Conservation (phyloP, 2,113 vertebrate genomes). For the Steatornis caripensis region DNA sequence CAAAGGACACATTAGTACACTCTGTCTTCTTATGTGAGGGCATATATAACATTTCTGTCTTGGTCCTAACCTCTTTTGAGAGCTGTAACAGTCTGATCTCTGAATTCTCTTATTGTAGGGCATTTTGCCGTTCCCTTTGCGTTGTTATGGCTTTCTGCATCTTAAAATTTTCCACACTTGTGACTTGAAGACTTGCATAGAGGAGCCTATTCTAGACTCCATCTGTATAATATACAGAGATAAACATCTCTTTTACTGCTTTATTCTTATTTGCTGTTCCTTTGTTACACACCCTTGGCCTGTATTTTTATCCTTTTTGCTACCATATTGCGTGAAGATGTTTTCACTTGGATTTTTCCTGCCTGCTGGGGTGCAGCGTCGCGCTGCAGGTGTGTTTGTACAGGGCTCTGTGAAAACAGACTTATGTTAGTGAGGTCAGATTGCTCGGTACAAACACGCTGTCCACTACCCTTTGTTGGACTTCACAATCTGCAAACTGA, state of each 20-base stretch:
- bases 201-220: too few relatives aligned
- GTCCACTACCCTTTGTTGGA: not conserved
- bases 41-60: not conserved
- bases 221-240: not conserved
- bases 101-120: not conserved
- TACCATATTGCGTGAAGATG: accelerated
- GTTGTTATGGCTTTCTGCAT: not conserved
- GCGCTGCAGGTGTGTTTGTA: not conserved
- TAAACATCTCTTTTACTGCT: not conserved
- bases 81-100: not conserved
- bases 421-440: not conserved
- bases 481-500: not conserved
- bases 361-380: not conserved
- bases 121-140: not conserved
- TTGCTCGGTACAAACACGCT: not conserved
- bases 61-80: not conserved
- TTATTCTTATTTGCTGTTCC: not conserved
- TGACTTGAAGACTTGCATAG: not conserved
- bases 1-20: accelerated
- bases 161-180: not conserved
- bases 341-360: not conserved
- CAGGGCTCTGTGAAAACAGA: not conserved
- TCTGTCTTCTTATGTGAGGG: not conserved
- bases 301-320: not conserved
- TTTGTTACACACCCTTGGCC: not conserved